A percentile compares a stretch with the other conserved stretches of the same genome.
Evolutionary conservation across 2,888 invertebrate genomes (phyloP).

Genomic region (Parthenolecanium corni): DNA sequence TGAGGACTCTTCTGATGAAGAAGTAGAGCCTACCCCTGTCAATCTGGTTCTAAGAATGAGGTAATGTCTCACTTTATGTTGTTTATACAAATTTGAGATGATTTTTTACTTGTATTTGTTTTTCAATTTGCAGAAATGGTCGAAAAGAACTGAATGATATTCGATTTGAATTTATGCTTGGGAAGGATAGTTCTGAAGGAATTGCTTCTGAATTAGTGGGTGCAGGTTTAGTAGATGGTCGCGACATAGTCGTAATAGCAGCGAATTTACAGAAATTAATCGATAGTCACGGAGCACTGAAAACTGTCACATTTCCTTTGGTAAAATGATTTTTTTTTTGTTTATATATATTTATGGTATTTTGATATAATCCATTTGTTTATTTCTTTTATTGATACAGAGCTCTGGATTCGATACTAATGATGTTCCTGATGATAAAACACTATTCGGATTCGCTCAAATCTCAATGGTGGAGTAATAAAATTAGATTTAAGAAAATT

Average conservation of each 20-base stretch:
- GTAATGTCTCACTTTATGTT: slow-evolving; percentile 39
- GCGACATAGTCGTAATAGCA: slow-evolving; percentile 85
- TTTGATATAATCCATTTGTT: slow-evolving; percentile 7
- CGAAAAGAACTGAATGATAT: slow-evolving; percentile 91
- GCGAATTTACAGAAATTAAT: slow-evolving; percentile 83
- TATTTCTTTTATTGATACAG: slow-evolving; percentile 37
- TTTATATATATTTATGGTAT: too few species aligned
- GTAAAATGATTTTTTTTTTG: slow-evolving; percentile 42
- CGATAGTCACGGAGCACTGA: slow-evolving; percentile 51
- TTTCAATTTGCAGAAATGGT: slow-evolving; percentile 48
- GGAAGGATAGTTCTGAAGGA: slow-evolving; percentile 80
- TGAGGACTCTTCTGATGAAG: slow-evolving; percentile 39
- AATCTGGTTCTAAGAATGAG: slow-evolving; percentile 82
- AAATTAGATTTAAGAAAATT: neutral
- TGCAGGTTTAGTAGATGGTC: slow-evolving; percentile 84
- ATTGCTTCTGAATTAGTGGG: slow-evolving; percentile 89
- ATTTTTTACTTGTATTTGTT: neutral
- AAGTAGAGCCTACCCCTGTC: slow-evolving; percentile 42
- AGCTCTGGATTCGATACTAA: slow-evolving; percentile 57
- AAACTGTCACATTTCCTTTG: slow-evolving; percentile 79
- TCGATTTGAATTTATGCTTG: slow-evolving; percentile 87
- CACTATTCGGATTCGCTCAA: slow-evolving; percentile 93
- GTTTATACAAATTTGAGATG: neutral
- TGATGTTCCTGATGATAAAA: slow-evolving; percentile 84
- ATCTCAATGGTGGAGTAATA: slow-evolving; percentile 82